phyloP scores from a whole-genome alignment of 64 coral and sea anemone genomes.

The Montipora efflorescens region DNA sequence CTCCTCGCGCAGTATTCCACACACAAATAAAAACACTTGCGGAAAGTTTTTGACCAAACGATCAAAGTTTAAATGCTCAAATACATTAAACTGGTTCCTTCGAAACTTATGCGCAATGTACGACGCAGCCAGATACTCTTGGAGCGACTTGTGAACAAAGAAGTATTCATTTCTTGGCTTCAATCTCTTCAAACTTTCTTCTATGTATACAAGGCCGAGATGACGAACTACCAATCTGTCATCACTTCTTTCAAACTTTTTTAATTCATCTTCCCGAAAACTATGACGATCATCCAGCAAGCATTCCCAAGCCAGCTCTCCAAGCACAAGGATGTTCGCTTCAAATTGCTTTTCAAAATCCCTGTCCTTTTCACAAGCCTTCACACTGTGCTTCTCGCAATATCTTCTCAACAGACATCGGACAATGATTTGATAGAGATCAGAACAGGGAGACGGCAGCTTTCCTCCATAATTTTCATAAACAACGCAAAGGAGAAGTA shows the following conservation, averaged over 20 bases:
- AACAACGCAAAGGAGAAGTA: constrained; percentile 38
- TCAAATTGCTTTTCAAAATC: not conserved
- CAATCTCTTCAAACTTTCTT: not conserved
- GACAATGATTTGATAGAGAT: constrained; percentile 36
- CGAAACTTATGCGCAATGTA: not conserved
- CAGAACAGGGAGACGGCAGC: constrained; percentile 13
- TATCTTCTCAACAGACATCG: not conserved
- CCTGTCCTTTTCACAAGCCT: not conserved
- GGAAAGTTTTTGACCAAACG: not conserved
- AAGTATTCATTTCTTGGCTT: not conserved
- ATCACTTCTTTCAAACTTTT: not conserved
- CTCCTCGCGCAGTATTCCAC: not conserved
- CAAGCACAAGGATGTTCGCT: not conserved
- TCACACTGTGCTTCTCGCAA: not conserved
- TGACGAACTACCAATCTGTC: not conserved
- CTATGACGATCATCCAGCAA: not conserved
- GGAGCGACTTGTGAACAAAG: constrained; percentile 30
- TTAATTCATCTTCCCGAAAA: not conserved
- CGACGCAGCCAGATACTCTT: constrained; percentile 8
- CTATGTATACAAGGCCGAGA: not conserved
- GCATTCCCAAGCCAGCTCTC: constrained; percentile 8
- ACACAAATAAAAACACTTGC: not conserved
- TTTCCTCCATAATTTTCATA: constrained; percentile 43
- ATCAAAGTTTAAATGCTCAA: not conserved
- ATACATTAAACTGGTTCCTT: not conserved